phyloP scores from a whole-genome alignment of 1,140 invertebrate species.

The Contarinia nasturtii region DNA sequence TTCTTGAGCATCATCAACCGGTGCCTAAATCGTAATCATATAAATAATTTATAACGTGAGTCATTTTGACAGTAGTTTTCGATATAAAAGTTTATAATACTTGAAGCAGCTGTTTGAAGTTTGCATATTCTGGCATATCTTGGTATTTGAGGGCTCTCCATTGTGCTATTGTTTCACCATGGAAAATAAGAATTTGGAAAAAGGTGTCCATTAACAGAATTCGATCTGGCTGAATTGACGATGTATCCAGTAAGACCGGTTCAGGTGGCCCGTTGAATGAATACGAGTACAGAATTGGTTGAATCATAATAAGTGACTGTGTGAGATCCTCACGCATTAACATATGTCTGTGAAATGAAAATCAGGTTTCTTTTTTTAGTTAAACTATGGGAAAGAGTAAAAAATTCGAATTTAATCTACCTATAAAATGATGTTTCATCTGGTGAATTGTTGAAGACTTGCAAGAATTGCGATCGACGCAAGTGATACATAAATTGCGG shows the following conservation, averaged over 20 bases:
- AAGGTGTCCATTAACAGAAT: slow-evolving; percentile 99
- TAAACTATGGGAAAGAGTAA: too few species aligned
- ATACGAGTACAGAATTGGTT: slow-evolving; percentile 96
- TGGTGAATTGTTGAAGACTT: slow-evolving; percentile 99
- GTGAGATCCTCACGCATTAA: slow-evolving; percentile 92
- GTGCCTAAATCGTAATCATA: slow-evolving; percentile 32
- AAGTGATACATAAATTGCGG: slow-evolving; percentile 99
- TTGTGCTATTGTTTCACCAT: slow-evolving; percentile 96
- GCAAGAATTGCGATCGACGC: slow-evolving; percentile 92
- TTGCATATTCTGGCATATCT: slow-evolving; percentile 90
- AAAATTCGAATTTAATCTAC: slow-evolving; percentile 25
- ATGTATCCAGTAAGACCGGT: slow-evolving; percentile 91
- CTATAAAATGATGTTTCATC: slow-evolving; percentile 99
- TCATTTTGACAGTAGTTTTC: too few species aligned
- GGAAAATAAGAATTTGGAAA: slow-evolving; percentile 99
- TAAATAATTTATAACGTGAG: too few species aligned
- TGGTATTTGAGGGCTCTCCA: slow-evolving; percentile 92
- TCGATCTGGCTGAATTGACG: slow-evolving; percentile 89
- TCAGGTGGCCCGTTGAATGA: slow-evolving; percentile 95
- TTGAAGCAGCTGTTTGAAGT: slow-evolving; percentile 88
- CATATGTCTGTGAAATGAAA: slow-evolving; percentile 58
- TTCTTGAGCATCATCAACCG: slow-evolving; percentile 92
- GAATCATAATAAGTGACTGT: slow-evolving; percentile 98
- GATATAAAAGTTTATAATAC: not conserved
- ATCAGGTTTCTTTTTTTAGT: not conserved